Base-by-base conservation (phyloP, 92 coral and sea anemone species). In the Heteractis magnifica region DNA sequence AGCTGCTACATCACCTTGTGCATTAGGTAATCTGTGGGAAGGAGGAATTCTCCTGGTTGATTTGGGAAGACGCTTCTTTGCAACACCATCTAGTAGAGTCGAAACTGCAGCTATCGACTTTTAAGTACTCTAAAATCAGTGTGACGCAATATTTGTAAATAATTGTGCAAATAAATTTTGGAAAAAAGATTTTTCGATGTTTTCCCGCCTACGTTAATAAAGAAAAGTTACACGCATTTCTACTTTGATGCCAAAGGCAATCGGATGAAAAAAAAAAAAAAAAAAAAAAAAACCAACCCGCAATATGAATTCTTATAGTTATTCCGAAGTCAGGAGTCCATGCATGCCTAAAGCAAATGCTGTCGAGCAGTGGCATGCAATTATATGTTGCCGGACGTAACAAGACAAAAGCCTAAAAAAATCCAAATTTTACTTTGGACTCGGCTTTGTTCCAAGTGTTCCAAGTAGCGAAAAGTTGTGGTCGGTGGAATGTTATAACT, bases 51-150 rank as follows among this genome's bases (percentile, higher is more conserved):
- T 52, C 49, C 82, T 48, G 58, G 87, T 84, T 84, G 87, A 70
- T 77, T 77, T 77, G 83, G 68, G 82, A 79, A 26, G 79, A 84
- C 74, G 77, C 75, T 77, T 81, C 71, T 77, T 75, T 83, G 79
- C 79, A 77, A 65, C 76, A 62, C 87, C 76, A 65, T 78, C 53
- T 44, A 84, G 87, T 84, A 84, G 82, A 84, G 87, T 84, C 87
- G 82, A 75, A 49, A 73, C 86, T 83, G 73, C 86, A 49, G 8
- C 81, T 51, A 78, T 21, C 73, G 48, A 2, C 10, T 6, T 48
- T 68, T 6, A 68, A 68, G 48, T 68, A 68, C 73, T 68, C 23
- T 20, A 23, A 23, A 20, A 53, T 8, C 58, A 53, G 58, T 53
- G 9, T 53, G 0, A 53, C 58, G 58, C 58, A 53, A 53, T 53